Evolutionary conservation across 1,140 invertebrate genomes (phyloP), one percentile per base, ranked within the genome.

Genomic region (Anthonomus grandis): DNA sequence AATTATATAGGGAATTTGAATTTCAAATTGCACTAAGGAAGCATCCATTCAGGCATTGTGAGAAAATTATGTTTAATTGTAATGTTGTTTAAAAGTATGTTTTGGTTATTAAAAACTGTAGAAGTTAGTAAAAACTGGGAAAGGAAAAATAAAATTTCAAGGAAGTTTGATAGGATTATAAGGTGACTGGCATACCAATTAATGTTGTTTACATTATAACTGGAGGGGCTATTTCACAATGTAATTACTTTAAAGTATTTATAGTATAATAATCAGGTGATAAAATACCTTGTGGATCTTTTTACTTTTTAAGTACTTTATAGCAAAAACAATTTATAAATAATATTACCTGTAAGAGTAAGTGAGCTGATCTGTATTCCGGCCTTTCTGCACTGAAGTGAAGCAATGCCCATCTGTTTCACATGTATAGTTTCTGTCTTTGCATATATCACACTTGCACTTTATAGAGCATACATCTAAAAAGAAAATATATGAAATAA

Each of bases 341-440:
- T 47, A n/a, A n/a, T n/a, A n/a, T 60, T 50, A 54, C 51, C 58
- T 21, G 50, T 50, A 60, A 38, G 48, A 56, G 25, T 59, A 59
- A 21, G 49, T 39, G 8, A 49, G 37, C 39, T 60, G 37, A 15
- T 56, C 53, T 6, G 52, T 24, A 24, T 48, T 55, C 46, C 47
- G 51, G 41, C 54, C 54, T 25, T 23, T 55, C 17, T 82, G 83
- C 50, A 86, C 86, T 22, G 89, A 87, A 3, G 90, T 89, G 64
- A 89, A 93, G 74, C 90, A 94, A 66, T 85, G 88, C 15, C 91
- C 91, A 79, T 94, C 89, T 4, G 91, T 93, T 70, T 85, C 83
- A 77, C 91, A 94, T 23, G 89, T 90, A 67, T 85, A 75, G 74
- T 94, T 92, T n/a, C 76, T 80, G n/a, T 83, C 78, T 46, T 71